Evolutionary conservation across 1,140 invertebrate species (phyloP).

Genomic region (Adelges cooleyi): DNA sequence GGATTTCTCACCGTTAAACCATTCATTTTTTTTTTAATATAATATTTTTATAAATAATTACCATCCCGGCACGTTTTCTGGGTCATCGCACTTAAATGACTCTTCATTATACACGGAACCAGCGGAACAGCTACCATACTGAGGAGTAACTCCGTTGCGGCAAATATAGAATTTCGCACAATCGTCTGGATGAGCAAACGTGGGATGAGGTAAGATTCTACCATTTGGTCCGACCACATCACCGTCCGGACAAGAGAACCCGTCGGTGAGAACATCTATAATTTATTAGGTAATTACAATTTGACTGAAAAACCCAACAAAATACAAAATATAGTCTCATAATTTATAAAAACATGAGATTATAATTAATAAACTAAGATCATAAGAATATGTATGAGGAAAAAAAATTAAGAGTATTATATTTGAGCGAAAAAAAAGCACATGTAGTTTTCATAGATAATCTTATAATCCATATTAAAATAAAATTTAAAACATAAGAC

Average conservation of each 20-base stretch:
- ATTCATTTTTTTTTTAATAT: too few species aligned
- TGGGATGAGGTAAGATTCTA: conserved; percentile 59
- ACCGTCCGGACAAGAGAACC: conserved; percentile 63
- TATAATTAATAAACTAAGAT: background rate
- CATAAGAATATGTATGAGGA: background rate
- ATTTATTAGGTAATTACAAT: background rate
- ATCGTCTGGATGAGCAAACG: conserved; percentile 67
- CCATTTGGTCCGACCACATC: conserved; percentile 56
- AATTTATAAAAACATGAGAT: too few species aligned
- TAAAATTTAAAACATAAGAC: too few species aligned
- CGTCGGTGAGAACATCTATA: conserved; percentile 54
- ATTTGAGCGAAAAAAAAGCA: too few species aligned
- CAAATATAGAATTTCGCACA: conserved; percentile 79
- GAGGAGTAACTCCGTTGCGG: conserved; percentile 60
- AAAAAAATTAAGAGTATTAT: too few species aligned
- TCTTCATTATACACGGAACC: conserved; percentile 73
- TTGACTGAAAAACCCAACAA: too few species aligned
- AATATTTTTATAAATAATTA: conserved; percentile 41
- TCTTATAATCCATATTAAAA: too few species aligned
- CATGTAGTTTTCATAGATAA: too few species aligned
- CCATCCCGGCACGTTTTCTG: conserved; percentile 70
- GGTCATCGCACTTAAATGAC: conserved; percentile 66
- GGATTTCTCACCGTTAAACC: too few species aligned
- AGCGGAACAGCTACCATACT: conserved; percentile 59
- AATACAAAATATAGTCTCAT: too few species aligned